Conservation (phyloP, 2,888 invertebrate genomes). For the Carterocephalus palaemon region DNA sequence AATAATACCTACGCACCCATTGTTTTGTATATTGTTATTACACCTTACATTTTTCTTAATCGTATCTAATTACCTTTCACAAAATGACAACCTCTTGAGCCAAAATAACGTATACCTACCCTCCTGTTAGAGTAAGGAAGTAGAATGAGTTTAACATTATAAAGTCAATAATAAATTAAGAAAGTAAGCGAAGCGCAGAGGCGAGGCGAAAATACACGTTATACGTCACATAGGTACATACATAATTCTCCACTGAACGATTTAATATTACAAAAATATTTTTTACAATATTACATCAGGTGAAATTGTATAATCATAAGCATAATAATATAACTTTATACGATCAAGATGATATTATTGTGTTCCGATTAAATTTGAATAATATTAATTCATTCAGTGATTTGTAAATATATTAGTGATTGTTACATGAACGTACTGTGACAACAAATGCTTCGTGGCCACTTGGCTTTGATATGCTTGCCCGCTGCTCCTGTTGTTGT, state of each 20-base stretch:
- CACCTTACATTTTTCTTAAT: no score
- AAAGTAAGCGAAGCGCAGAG: slow-evolving; percentile 63
- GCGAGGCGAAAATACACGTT: slow-evolving; percentile 52
- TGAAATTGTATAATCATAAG: no score
- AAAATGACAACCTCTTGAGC: no score
- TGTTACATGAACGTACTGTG: slow-evolving; percentile 66
- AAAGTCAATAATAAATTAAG: no score
- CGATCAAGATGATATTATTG: no score
- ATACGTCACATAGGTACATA: slow-evolving; percentile 37
- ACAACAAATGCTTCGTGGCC: slow-evolving; percentile 67
- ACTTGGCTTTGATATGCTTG: slow-evolving; percentile 54
- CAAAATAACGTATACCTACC: no score
- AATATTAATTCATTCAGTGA: slow-evolving; percentile 36
- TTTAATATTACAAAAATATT: no score
- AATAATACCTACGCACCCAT: background rate
- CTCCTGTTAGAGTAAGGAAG: slow-evolving; percentile 16
- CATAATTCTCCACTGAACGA: slow-evolving; percentile 34
- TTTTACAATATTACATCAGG: no score
- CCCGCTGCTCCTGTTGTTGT: slow-evolving; percentile 63
- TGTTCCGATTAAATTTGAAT: background rate
- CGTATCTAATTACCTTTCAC: no score
- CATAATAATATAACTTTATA: no score
- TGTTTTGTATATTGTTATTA: no score
- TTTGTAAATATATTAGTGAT: slow-evolving; percentile 52
- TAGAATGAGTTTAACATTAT: background rate